These are phyloP conservation scores for Pentalonia nigronervosa DNA, from an alignment of 1,140 invertebrate genomes.

Conservation along the genomic window DNA sequence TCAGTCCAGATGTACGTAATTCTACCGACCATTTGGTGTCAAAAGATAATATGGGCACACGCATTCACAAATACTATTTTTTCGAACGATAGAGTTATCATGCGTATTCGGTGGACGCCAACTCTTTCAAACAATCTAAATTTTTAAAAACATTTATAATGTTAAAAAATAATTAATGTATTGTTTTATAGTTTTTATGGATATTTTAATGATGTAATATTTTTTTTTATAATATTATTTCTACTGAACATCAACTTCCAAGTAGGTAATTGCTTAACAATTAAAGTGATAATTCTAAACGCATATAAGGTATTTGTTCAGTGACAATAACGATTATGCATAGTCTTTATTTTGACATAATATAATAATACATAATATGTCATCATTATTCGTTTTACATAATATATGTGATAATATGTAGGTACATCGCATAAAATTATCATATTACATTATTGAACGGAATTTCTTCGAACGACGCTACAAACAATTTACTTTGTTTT, in stretches of 20 bases:
- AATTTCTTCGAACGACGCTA: neutral
- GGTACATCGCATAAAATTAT: neutral
- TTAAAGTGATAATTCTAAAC: neutral
- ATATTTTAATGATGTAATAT: neutral
- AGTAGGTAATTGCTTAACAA: neutral
- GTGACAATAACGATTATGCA: neutral
- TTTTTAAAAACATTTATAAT: neutral
- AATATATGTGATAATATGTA: neutral
- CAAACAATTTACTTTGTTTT: neutral
- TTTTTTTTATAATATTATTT: neutral
- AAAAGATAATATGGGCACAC: neutral
- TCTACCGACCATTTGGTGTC: neutral
- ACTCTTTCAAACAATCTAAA: neutral
- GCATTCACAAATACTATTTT: neutral
- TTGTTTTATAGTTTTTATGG: no score
- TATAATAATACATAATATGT: neutral
- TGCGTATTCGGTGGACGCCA: neutral
- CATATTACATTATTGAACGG: neutral
- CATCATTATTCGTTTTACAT: neutral
- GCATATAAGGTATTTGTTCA: neutral
- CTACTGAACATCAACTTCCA: neutral
- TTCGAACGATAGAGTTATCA: neutral
- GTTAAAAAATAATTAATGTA: neutral
- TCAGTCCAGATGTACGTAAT: neutral
- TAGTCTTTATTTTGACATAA: neutral